A percentile compares a stretch with the other conserved stretches of the same genome.
Evolutionary conservation across 92 coral and sea anemone species (phyloP).

Genomic region (Parazoanthus darwini): DNA sequence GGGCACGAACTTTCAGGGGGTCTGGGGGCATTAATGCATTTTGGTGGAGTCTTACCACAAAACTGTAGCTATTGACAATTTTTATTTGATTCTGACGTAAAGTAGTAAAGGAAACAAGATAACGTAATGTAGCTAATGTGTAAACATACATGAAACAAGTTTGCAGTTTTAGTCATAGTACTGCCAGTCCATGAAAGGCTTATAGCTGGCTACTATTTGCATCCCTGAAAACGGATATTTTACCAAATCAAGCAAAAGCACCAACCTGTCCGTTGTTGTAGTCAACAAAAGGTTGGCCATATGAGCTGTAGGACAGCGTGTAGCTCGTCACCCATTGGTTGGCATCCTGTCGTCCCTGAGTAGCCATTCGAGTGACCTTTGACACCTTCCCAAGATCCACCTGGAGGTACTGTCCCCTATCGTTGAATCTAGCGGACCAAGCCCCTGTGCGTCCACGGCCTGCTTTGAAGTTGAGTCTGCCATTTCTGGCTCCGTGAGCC

Average conservation of each 20-base stretch:
- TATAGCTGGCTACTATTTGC: no score
- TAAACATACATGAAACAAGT: no score
- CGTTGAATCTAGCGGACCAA: background rate
- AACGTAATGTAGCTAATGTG: no score
- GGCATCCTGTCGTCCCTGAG: background rate
- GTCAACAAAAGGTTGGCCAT: background rate
- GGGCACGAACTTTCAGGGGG: no score
- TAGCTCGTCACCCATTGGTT: background rate
- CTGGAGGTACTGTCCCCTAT: conserved; percentile 9
- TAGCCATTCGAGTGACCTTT: conserved; percentile 4
- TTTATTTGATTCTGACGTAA: no score
- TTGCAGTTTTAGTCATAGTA: no score
- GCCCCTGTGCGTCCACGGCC: background rate
- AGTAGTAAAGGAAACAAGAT: no score
- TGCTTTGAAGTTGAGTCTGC: background rate
- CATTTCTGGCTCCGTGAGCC: background rate
- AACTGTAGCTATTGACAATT: no score
- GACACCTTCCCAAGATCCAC: conserved; percentile 20
- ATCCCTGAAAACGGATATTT: no score
- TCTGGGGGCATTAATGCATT: no score
- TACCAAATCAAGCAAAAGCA: background rate
- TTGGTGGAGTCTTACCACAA: no score
- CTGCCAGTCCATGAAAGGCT: no score
- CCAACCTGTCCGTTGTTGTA: background rate
- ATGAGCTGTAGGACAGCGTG: background rate